Evolutionary conservation across 2,113 vertebrate genomes (phyloP).

Genomic region (Hiodon tergisus): DNA sequence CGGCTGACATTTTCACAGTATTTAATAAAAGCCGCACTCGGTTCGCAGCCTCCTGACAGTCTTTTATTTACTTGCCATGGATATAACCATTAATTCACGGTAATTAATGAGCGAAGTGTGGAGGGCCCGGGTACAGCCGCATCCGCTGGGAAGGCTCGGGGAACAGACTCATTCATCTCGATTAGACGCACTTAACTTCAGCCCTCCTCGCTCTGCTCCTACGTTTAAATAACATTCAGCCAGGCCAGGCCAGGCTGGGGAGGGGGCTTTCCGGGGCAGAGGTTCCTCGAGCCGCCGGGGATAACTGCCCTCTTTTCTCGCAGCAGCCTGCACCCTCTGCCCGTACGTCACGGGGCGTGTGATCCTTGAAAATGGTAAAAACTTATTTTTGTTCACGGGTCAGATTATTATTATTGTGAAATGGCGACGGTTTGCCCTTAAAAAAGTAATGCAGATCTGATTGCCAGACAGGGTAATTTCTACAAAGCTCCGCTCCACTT

Average conservation of each 20-base stretch:
- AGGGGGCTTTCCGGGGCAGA: background rate
- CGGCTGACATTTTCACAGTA: slow-evolving; percentile 57
- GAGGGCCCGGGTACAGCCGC: slow-evolving; percentile 43
- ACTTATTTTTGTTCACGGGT: too few species aligned
- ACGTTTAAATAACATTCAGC: slow-evolving; percentile 40
- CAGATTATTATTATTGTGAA: too few species aligned
- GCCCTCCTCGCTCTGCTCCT: slow-evolving; percentile 35
- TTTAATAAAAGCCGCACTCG: slow-evolving; percentile 53
- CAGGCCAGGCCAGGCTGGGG: slow-evolving; percentile 11
- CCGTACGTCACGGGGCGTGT: too few species aligned
- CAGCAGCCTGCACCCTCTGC: too few species aligned
- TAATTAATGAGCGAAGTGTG: slow-evolving; percentile 60
- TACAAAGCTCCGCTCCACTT: background rate
- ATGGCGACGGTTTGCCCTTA: too few species aligned
- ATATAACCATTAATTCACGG: slow-evolving; percentile 62
- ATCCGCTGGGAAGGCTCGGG: slow-evolving; percentile 43
- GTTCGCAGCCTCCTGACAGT: slow-evolving; percentile 51
- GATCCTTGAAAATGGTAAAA: too few species aligned
- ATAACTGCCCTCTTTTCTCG: too few species aligned
- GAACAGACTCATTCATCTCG: slow-evolving; percentile 53
- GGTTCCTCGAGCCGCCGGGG: background rate
- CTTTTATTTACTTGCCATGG: slow-evolving; percentile 58
- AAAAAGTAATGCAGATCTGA: too few species aligned
- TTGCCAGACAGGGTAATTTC: background rate
- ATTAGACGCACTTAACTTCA: slow-evolving; percentile 53